Evolutionary conservation across 35 echinoderm and acorn worm species (phyloP).

Genomic region (Strongylocentrotus purpuratus): DNA sequence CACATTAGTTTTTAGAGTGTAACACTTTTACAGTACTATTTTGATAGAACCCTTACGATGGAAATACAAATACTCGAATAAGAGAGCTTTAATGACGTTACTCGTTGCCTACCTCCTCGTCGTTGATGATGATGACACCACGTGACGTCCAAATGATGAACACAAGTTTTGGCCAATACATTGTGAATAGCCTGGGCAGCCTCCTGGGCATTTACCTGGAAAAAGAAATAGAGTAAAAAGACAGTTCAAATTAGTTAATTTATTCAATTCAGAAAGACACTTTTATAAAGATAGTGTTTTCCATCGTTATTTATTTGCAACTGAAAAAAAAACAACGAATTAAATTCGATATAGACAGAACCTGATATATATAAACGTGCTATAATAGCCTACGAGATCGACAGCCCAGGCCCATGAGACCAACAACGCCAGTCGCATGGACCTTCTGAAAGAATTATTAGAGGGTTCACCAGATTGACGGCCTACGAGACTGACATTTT

Average conservation of each 20-base stretch:
- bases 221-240: slow-evolving; percentile 27
- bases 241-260: background rate
- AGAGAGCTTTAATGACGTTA: background rate
- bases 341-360: too few species aligned
- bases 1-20: too few species aligned
- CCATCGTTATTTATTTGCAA: too few species aligned
- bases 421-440: background rate
- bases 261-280: background rate
- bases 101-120: background rate
- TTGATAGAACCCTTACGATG: too few species aligned
- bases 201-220: slow-evolving; percentile 15
- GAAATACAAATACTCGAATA: background rate
- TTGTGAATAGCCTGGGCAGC: slow-evolving; percentile 8
- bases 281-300: background rate
- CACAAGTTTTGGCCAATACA: slow-evolving; percentile 12
- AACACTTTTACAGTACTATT: too few species aligned
- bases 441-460: background rate
- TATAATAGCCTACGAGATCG: too few species aligned
- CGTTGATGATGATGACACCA: background rate
- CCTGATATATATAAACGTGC: too few species aligned
- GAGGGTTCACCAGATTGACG: background rate
- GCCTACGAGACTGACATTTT: background rate
- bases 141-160: background rate
- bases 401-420: background rate
- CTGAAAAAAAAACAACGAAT: too few species aligned